A percentile compares a stretch with the other conserved stretches of the same genome.
Conservation (phyloP, 2,113 vertebrate genomes). For the Zosterops lateralis region DNA sequence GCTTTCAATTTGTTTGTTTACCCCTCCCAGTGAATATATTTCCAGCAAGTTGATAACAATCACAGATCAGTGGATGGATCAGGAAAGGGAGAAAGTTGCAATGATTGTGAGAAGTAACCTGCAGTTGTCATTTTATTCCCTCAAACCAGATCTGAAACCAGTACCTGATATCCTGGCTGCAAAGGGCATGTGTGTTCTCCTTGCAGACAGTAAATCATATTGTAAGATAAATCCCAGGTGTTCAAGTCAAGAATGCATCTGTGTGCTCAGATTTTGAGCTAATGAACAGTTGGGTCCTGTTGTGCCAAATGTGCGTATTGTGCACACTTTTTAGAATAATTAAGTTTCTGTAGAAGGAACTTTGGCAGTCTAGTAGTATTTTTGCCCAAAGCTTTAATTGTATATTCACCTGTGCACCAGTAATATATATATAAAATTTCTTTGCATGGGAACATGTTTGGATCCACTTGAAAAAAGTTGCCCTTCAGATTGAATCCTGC, state of each 20-base stretch:
- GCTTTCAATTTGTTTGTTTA: neutral
- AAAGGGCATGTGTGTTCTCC: neutral
- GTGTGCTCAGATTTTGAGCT: neutral
- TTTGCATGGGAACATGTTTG: neutral
- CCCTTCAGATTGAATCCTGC: neutral
- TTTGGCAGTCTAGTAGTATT: neutral
- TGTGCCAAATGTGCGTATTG: neutral
- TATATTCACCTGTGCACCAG: neutral
- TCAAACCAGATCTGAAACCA: neutral
- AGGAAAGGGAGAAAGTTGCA: neutral
- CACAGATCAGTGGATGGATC: neutral
- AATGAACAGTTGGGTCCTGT: neutral
- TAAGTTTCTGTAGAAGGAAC: neutral
- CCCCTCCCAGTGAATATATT: neutral
- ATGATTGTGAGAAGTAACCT: neutral
- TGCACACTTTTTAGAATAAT: neutral
- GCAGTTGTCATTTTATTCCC: neutral
- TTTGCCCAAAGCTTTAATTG: neutral
- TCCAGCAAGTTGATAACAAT: neutral
- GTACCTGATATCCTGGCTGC: neutral
- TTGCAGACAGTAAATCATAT: neutral
- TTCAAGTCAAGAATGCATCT: neutral
- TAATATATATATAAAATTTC: neutral
- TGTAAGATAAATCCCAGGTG: neutral
- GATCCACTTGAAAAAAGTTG: neutral